Evolutionary conservation across 2,888 invertebrate genomes (phyloP), one percentile per base, ranked within the genome.

Genomic region (Netelia inedita): DNA sequence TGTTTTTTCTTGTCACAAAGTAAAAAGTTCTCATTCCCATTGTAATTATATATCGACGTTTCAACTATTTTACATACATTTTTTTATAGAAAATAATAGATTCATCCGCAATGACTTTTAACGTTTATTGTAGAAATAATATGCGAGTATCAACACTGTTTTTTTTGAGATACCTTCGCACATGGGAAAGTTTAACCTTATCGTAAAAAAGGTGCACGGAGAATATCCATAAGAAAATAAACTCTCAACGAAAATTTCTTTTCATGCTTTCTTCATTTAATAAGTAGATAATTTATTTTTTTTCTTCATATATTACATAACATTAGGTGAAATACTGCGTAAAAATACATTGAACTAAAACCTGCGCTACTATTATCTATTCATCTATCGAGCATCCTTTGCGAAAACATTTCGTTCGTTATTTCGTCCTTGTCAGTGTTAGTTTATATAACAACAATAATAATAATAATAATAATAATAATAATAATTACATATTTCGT

Each of bases 261-360:
- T 53, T 71, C 28, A 9, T 71, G 6, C 11, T 53, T 50, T 71
- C 50, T 50, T 55, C 82, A 76, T 85, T 85, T 84, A 88, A 87
- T 88, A 88, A 89, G 85, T 87, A 88, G 88, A 89, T 90, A 89
- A 88, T 85, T 89, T 90, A 89, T 87, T 84, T 85, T 80, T 75
- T 66, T 88, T 88, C 83, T 79, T 80, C 87, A 87, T 89, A 89
- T 89, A 88, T 90, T 90, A 89, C 88, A 89, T 90, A 89, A 90
- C 74, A 88, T 88, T 89, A 88, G 86, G 86, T 89, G 88, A 92
- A 92, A 92, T 92, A 92, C 91, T 92, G 91, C 86, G 88, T 90
- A 92, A 88, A 89, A 92, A 92, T 92, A 92, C 90, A 88, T 90
- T 89, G 86, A 86, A 88, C 87, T 89, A 89, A 86, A 87, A 75